These are phyloP conservation scores for Malthinus flaveolus DNA, from an alignment of 2,888 invertebrate genomes.

Conservation along the genomic window DNA sequence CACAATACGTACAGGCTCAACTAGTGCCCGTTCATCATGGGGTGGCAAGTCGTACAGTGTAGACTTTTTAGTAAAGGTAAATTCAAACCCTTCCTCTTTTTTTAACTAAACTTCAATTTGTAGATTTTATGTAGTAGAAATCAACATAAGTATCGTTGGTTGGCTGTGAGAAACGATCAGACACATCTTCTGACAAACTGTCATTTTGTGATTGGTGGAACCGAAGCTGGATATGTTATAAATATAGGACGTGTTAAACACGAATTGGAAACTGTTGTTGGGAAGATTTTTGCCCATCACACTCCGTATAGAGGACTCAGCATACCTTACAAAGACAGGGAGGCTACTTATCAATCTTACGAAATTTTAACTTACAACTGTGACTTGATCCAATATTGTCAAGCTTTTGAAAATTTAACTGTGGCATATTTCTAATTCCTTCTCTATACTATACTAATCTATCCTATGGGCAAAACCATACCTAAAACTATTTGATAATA, in stretches of 20 bases:
- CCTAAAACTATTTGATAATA: too few species aligned
- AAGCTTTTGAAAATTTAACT: too few species aligned
- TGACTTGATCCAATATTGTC: background rate
- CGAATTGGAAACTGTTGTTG: slow-evolving; percentile 9
- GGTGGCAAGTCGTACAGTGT: slow-evolving; percentile 6
- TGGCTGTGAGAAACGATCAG: slow-evolving; percentile 14
- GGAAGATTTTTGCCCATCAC: slow-evolving; percentile 18
- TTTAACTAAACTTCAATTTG: background rate
- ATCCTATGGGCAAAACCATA: too few species aligned
- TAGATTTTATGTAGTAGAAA: slow-evolving; percentile 20
- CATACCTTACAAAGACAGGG: slow-evolving; percentile 11
- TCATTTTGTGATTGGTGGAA: slow-evolving; percentile 22
- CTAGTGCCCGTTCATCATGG: background rate
- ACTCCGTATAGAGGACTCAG: slow-evolving; percentile 12
- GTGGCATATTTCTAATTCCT: too few species aligned
- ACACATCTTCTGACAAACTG: slow-evolving; percentile 10
- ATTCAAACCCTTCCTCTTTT: background rate
- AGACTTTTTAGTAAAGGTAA: slow-evolving; percentile 15
- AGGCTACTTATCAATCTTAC: slow-evolving; percentile 13
- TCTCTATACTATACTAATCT: too few species aligned
- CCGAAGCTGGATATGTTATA: slow-evolving; percentile 14
- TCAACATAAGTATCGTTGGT: slow-evolving; percentile 16
- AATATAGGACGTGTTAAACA: slow-evolving; percentile 22
- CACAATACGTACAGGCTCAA: slow-evolving; percentile 11
- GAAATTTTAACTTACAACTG: slow-evolving; percentile 15